Evolutionary conservation across 2,888 invertebrate species (phyloP).

Genomic region (Dryomyza anilis): DNA sequence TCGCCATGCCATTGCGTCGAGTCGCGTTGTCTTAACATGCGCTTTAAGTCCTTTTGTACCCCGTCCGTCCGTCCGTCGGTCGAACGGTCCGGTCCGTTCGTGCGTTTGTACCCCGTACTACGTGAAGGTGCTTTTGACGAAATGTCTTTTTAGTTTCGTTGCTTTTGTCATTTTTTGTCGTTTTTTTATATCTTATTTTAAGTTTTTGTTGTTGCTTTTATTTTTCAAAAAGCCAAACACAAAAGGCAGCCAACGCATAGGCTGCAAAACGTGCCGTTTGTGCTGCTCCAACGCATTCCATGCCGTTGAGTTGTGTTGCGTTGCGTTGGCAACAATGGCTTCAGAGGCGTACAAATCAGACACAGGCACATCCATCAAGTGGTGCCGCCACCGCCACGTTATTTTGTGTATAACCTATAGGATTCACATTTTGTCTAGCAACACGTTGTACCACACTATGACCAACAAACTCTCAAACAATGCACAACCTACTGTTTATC

Average conservation of each 20-base stretch:
- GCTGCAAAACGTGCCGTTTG: slow-evolving; percentile 15
- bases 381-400: too few species aligned
- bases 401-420: too few species aligned
- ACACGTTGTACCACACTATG: too few species aligned
- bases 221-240: slow-evolving; percentile 3
- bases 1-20: background rate
- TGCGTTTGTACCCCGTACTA: background rate
- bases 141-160: too few species aligned
- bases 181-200: background rate
- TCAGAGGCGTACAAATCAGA: background rate
- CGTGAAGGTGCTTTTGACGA: slow-evolving; percentile 21
- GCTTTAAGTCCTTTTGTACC: slow-evolving; percentile 19
- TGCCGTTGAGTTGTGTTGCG: background rate
- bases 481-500: too few species aligned
- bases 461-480: too few species aligned
- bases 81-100: background rate
- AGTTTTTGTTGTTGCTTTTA: background rate
- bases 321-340: background rate
- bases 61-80: background rate
- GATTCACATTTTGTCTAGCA: too few species aligned
- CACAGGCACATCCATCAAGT: too few species aligned
- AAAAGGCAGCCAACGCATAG: slow-evolving; percentile 4
- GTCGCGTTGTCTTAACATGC: slow-evolving; percentile 7
- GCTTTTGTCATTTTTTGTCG: background rate
- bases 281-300: slow-evolving; percentile 14